Percentiles rank a stretch among this genome's conserved stretches.
phyloP scores from a whole-genome alignment of 2,113 vertebrate genomes.

The Dromaius novaehollandiae region DNA sequence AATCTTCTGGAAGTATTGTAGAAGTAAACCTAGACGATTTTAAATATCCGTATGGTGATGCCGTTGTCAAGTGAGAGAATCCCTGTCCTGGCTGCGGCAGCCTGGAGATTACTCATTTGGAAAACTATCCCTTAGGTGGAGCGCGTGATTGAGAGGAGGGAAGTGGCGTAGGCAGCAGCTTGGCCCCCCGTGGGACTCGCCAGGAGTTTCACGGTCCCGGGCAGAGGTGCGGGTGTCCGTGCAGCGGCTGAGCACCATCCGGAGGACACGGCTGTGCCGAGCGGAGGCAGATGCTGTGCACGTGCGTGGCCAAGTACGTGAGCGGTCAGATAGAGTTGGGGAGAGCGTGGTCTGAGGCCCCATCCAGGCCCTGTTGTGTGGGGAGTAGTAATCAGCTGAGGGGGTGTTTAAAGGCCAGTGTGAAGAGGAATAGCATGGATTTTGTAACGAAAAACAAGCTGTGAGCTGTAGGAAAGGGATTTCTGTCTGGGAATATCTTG shows the following conservation, averaged over 20 bases:
- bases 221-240: not conserved
- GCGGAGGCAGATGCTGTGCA: not conserved
- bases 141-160: not conserved
- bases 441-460: not conserved
- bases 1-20: not conserved
- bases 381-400: not conserved
- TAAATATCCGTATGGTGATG: not conserved
- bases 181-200: not conserved
- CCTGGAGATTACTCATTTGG: not conserved
- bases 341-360: not conserved
- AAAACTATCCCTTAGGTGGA: not conserved
- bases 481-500: not conserved
- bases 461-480: not conserved
- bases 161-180: not conserved
- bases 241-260: not conserved
- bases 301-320: accelerated
- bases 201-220: accelerated
- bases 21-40: not conserved
- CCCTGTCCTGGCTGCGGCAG: not conserved
- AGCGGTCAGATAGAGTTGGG: not conserved
- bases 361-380: not conserved
- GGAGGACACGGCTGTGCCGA: not conserved
- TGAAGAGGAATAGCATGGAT: not conserved
- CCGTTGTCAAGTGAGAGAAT: not conserved
- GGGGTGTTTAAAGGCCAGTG: accelerated